Conservation (phyloP, 2,888 invertebrate genomes). For the Agapostemon virescens region DNA sequence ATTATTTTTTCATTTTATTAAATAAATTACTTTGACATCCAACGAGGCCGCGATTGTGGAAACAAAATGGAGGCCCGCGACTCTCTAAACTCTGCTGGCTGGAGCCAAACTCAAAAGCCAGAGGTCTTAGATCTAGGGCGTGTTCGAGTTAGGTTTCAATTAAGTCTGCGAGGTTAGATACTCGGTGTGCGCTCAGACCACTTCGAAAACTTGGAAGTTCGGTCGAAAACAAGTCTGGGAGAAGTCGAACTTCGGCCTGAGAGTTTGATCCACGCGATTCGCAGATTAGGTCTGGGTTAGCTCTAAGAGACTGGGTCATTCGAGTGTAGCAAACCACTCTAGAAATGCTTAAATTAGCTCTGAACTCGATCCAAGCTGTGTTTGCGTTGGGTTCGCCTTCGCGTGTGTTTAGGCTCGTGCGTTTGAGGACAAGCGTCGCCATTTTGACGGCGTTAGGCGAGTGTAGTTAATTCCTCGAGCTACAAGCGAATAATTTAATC, state of each 20-base stretch:
- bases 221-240: neutral
- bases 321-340: neutral
- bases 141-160: neutral
- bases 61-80: neutral
- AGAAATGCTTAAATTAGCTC: neutral
- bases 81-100: neutral
- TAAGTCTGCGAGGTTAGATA: neutral
- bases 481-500: neutral
- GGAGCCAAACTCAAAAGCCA: neutral
- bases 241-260: neutral
- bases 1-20: too few relatives aligned
- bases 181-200: neutral
- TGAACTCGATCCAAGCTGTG: neutral
- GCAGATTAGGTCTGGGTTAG: neutral
- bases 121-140: neutral
- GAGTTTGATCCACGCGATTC: neutral
- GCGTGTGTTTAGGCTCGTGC: neutral
- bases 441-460: neutral
- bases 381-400: neutral
- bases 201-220: neutral
- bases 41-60: neutral
- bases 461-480: neutral
- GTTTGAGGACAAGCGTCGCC: neutral
- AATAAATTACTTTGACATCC: too few relatives aligned
- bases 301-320: neutral